phyloP scores from a whole-genome alignment of 2,888 invertebrate genomes.

The Callimorpha dominula region DNA sequence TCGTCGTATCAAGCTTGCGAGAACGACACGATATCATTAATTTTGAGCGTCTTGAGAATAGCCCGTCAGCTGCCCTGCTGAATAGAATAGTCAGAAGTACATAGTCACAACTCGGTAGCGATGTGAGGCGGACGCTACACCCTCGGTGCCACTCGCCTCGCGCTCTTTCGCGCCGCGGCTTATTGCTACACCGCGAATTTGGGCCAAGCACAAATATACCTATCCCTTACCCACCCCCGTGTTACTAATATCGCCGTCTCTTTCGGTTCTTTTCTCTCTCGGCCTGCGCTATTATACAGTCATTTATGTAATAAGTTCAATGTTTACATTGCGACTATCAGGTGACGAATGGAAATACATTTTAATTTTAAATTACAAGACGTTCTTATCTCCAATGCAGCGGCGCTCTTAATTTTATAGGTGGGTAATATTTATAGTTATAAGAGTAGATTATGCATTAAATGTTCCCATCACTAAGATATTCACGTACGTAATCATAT shows the following conservation, averaged over 20 bases:
- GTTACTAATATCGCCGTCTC: conserved; percentile 57
- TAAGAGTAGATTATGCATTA: conserved; percentile 1
- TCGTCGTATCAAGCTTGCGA: conserved; percentile 19
- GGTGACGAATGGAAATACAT: conserved; percentile 61
- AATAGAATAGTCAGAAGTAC: conserved; percentile 72
- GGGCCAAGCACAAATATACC: conserved; percentile 72
- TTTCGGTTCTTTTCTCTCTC: conserved; percentile 59
- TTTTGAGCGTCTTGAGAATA: conserved; percentile 57
- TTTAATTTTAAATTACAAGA: conserved; percentile 52
- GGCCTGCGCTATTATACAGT: conserved; percentile 57
- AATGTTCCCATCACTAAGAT: not conserved
- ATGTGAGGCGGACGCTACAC: conserved; percentile 82
- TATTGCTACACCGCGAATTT: conserved; percentile 75
- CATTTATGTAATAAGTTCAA: conserved; percentile 77
- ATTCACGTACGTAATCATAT: not conserved
- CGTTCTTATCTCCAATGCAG: conserved; percentile 36
- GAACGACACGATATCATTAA: conserved; percentile 40
- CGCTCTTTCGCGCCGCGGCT: conserved; percentile 77
- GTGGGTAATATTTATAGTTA: conserved; percentile 40
- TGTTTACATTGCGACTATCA: conserved; percentile 76
- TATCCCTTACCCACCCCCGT: conserved; percentile 61
- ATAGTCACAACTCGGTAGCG: conserved; percentile 84
- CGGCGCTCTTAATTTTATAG: conserved; percentile 37
- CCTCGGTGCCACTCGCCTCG: conserved; percentile 67
- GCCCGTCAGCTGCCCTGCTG: conserved; percentile 65